Conservation (phyloP, 2,113 vertebrate genomes). For the Sinocyclocheilus maitianheensis region DNA sequence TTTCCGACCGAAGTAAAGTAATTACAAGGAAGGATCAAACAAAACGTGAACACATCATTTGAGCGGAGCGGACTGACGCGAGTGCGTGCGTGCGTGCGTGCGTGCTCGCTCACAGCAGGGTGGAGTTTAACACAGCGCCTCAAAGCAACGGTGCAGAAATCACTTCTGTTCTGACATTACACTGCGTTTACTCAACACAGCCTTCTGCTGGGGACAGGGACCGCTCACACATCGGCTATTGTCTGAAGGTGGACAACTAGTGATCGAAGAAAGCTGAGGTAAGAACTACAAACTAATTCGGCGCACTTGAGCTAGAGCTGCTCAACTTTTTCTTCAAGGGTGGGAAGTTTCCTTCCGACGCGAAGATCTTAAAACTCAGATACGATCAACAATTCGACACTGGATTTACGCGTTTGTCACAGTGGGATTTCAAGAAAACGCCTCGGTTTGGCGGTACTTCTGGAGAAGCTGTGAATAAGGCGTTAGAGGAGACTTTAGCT, state of each 20-base stretch:
- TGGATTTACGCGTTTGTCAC: neutral
- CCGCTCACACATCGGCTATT: constrained; percentile 23
- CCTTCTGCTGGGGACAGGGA: constrained; percentile 54
- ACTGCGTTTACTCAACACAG: constrained; percentile 51
- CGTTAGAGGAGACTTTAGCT: neutral
- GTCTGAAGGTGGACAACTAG: constrained; percentile 40
- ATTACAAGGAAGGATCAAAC: neutral
- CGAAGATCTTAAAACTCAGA: neutral
- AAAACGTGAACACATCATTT: neutral
- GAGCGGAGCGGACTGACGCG: neutral
- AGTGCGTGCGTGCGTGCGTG: neutral
- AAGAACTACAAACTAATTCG: constrained; percentile 30
- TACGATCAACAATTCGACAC: neutral
- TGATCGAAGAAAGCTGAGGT: constrained; percentile 48
- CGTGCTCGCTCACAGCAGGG: constrained; percentile 46
- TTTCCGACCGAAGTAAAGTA: neutral
- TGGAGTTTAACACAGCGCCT: constrained; percentile 61
- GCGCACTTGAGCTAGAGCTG: neutral
- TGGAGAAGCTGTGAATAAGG: neutral
- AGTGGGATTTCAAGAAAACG: neutral
- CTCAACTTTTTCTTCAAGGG: constrained; percentile 51
- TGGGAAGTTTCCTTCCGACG: constrained; percentile 54
- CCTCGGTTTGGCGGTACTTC: neutral
- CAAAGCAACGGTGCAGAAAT: constrained; percentile 48
- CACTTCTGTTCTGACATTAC: constrained; percentile 59